Evolutionary conservation across 2,113 vertebrate species (phyloP).

Genomic region (Grus americana): DNA sequence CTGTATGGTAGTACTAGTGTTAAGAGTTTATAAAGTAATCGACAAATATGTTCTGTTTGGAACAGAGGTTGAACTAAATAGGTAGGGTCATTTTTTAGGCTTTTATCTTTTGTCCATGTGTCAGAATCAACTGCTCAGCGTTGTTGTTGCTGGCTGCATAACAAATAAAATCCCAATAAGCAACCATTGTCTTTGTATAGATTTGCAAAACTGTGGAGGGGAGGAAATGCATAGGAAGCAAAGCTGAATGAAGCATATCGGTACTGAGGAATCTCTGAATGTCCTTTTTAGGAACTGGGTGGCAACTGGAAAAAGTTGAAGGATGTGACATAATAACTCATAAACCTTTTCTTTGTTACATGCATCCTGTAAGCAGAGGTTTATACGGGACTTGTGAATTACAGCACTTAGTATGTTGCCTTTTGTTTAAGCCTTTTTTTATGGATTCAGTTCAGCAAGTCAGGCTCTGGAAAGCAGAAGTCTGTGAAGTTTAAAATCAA

Average conservation of each 20-base stretch:
- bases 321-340: neutral
- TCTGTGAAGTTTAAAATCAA: neutral
- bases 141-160: neutral
- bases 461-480: neutral
- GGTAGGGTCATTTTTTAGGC: neutral
- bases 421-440: constrained; percentile 1
- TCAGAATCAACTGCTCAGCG: neutral
- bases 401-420: neutral
- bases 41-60: neutral
- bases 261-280: neutral
- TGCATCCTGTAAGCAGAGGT: constrained; percentile 3
- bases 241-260: neutral
- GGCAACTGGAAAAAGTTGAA: constrained; percentile 11
- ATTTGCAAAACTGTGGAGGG: neutral
- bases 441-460: neutral
- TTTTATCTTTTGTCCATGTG: neutral
- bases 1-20: neutral
- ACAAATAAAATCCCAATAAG: neutral
- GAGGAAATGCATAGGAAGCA: neutral
- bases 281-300: neutral
- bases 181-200: neutral
- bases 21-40: neutral
- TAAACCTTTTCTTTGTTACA: constrained; percentile 1
- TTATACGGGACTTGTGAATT: neutral
- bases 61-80: neutral